Percentiles rank a stretch among this genome's conserved stretches.
Conservation (phyloP, 2,888 invertebrate species). For the Cryptosula pallasiana region DNA sequence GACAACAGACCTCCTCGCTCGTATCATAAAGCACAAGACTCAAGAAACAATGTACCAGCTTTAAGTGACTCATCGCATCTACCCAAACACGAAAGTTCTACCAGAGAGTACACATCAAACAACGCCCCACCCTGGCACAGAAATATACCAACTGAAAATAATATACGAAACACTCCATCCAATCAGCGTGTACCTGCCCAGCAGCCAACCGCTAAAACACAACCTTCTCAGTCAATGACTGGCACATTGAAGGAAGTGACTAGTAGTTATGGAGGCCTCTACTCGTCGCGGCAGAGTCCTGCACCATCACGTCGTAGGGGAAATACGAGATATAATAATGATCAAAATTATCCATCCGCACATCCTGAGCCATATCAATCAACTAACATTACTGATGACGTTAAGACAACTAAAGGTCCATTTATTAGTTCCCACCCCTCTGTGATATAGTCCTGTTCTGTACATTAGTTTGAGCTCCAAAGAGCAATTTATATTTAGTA, state of each 20-base stretch:
- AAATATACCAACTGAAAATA: not conserved
- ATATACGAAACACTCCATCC: not conserved
- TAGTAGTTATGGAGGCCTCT: conserved; percentile 18
- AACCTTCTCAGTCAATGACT: not conserved
- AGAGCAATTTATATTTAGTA: too few species aligned
- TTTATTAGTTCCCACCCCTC: conserved; percentile 10
- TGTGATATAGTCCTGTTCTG: conserved; percentile 7
- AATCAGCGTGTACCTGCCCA: not conserved
- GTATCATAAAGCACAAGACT: not conserved
- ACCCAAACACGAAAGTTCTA: not conserved
- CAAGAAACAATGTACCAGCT: not conserved
- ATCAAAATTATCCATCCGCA: not conserved
- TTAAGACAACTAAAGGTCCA: not conserved
- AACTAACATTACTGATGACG: conserved; percentile 14
- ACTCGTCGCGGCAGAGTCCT: not conserved
- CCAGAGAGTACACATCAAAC: conserved; percentile 6
- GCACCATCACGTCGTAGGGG: not conserved
- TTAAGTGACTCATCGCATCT: not conserved
- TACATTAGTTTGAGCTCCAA: not conserved
- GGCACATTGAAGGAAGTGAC: conserved; percentile 1
- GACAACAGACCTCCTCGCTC: not conserved
- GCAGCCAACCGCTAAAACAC: not conserved
- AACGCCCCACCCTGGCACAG: not conserved
- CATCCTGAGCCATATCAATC: not conserved
- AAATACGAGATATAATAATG: not conserved